These are phyloP conservation scores for Pseudomyrmex gracilis DNA, from an alignment of 1,140 invertebrate species.

Conservation along the genomic window DNA sequence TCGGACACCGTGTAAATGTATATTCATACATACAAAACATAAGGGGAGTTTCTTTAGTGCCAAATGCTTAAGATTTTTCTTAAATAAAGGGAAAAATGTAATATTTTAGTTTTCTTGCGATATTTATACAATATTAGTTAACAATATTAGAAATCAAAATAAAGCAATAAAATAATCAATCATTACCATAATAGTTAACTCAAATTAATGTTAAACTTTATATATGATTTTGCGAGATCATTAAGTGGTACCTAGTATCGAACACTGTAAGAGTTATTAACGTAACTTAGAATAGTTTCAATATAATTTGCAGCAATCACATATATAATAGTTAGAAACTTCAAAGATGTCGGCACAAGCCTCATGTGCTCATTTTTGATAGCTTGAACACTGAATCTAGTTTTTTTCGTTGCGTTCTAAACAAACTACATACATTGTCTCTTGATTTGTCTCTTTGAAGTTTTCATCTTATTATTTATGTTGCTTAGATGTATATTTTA, in stretches of 20 bases:
- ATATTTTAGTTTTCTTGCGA: background rate
- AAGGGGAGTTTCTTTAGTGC: background rate
- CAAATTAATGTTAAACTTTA: background rate
- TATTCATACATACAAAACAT: too few relatives aligned
- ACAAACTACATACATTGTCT: too few relatives aligned
- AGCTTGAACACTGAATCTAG: too few relatives aligned
- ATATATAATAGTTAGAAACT: too few relatives aligned
- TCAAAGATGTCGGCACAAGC: too few relatives aligned
- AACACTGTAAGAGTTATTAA: background rate
- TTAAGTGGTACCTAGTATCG: background rate
- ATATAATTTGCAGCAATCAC: too few relatives aligned
- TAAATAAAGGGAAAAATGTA: background rate
- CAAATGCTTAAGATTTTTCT: background rate
- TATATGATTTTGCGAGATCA: background rate
- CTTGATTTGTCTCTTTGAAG: background rate
- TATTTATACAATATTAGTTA: background rate
- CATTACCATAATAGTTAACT: background rate
- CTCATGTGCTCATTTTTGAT: too few relatives aligned
- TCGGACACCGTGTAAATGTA: too few relatives aligned
- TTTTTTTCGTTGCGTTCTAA: too few relatives aligned
- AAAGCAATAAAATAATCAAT: background rate
- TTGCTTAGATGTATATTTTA: too few relatives aligned
- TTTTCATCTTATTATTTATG: too few relatives aligned
- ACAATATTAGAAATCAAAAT: background rate
- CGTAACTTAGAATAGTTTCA: too few relatives aligned